phyloP scores from a whole-genome alignment of 2,797 vertebrate species.

The Champsocephalus esox region DNA sequence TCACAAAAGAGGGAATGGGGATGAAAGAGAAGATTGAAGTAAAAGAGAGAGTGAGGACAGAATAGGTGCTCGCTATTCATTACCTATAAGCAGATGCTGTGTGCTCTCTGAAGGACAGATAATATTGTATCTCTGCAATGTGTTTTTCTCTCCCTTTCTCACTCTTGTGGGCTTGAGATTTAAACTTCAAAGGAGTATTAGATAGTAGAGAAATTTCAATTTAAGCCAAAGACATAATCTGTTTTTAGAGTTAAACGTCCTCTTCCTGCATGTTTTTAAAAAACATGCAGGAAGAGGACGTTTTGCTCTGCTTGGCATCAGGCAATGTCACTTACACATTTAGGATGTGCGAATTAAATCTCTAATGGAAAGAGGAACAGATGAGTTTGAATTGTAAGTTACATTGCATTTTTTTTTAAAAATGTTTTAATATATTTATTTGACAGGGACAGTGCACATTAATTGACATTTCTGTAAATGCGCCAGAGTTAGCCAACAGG shows the following conservation, averaged over 20 bases:
- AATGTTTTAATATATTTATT: too few species aligned
- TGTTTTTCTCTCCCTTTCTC: slow-evolving; percentile 53
- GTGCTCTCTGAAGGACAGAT: slow-evolving; percentile 58
- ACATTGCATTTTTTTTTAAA: background rate
- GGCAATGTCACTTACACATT: background rate
- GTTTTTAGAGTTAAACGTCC: slow-evolving; percentile 25
- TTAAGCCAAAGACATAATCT: slow-evolving; percentile 32
- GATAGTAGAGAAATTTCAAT: slow-evolving; percentile 44
- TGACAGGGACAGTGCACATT: too few species aligned
- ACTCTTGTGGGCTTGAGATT: slow-evolving; percentile 52
- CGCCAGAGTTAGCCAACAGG: too few species aligned
- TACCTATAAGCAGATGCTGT: slow-evolving; percentile 57
- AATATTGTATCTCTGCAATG: slow-evolving; percentile 57
- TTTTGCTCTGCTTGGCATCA: slow-evolving; percentile 24
- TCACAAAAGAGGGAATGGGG: slow-evolving; percentile 6
- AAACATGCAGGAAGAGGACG: slow-evolving; percentile 1
- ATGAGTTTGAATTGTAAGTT: background rate
- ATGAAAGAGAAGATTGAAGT: slow-evolving; percentile 19
- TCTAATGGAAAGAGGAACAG: background rate
- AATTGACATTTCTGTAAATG: too few species aligned
- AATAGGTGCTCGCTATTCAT: slow-evolving; percentile 48
- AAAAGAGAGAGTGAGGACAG: slow-evolving; percentile 31
- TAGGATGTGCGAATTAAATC: background rate
- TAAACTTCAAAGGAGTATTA: slow-evolving; percentile 65
- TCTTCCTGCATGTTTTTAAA: background rate